Percentiles rank a stretch among this genome's conserved stretches.
Conservation (phyloP, 1,140 invertebrate species). For the Bradynema listronoti region DNA sequence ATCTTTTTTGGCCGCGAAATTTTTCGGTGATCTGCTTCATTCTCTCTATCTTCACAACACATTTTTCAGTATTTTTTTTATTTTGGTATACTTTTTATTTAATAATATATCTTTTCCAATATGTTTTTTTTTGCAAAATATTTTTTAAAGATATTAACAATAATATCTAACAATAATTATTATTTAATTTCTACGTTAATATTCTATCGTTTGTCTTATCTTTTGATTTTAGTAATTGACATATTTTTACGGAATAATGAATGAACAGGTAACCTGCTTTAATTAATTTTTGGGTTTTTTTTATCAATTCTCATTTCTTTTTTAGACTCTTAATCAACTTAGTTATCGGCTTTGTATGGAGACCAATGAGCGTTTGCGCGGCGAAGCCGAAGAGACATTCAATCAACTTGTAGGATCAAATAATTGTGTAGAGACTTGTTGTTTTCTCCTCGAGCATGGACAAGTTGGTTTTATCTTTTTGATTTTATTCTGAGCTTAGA, state of each 20-base stretch:
- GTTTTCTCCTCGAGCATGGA: conserved; percentile 22
- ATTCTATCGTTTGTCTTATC: too few relatives aligned
- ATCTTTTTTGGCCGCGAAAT: too few relatives aligned
- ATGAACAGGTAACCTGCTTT: not conserved
- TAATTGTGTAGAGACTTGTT: conserved; percentile 19
- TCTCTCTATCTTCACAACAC: too few relatives aligned
- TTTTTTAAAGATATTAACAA: not conserved
- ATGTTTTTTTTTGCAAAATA: not conserved
- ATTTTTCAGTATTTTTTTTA: not conserved
- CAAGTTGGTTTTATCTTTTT: conserved; percentile 14
- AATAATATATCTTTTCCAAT: not conserved
- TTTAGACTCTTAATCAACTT: conserved; percentile 24
- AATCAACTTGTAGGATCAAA: conserved; percentile 18
- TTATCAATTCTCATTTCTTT: not conserved
- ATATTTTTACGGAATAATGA: too few relatives aligned
- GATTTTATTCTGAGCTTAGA: too few relatives aligned
- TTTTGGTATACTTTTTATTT: not conserved
- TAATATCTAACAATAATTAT: not conserved
- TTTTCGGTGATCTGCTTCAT: too few relatives aligned
- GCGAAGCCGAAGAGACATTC: conserved; percentile 26
- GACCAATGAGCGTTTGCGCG: conserved; percentile 22
- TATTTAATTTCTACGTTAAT: not conserved
- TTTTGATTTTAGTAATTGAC: too few relatives aligned
- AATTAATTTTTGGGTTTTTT: conserved; percentile 3
- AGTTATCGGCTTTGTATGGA: conserved; percentile 19